Evolutionary conservation across 2,888 invertebrate species (phyloP).

Genomic region (Eudasyphora cyanicolor): DNA sequence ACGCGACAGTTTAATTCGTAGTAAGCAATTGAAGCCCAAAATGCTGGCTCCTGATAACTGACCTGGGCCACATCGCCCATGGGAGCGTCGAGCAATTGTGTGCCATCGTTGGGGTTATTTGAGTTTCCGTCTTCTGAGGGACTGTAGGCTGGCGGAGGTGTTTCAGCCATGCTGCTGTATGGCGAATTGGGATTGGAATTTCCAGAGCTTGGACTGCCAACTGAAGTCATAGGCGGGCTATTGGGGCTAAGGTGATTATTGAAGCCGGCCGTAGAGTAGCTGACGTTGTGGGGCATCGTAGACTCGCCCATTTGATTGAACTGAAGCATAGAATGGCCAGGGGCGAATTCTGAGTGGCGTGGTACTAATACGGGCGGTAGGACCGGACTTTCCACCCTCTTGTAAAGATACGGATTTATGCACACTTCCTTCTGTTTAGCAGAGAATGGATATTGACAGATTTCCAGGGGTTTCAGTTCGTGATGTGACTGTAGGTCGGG

Average conservation of each 20-base stretch:
- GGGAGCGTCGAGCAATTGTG: conserved; percentile 82
- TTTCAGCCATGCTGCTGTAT: conserved; percentile 92
- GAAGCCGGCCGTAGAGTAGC: conserved; percentile 91
- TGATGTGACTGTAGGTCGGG: conserved; percentile 99
- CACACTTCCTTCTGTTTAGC: conserved; percentile 99
- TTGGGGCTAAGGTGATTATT: conserved; percentile 82
- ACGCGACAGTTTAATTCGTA: conserved; percentile 99
- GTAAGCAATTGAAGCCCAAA: conserved; percentile 99
- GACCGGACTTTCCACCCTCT: conserved; percentile 97
- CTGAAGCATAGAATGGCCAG: conserved; percentile 92
- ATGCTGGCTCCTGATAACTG: conserved; percentile 94
- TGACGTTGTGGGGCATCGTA: conserved; percentile 96
- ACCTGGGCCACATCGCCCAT: conserved; percentile 91
- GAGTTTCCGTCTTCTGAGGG: conserved; percentile 91
- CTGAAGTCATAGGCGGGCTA: conserved; percentile 83
- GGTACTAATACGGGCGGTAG: conserved; percentile 98
- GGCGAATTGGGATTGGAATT: conserved; percentile 85
- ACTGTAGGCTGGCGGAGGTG: conserved; percentile 97
- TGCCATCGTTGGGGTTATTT: conserved; percentile 82
- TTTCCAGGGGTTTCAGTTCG: conserved; percentile 96
- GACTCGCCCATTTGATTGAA: conserved; percentile 93
- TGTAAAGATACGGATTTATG: conserved; percentile 99
- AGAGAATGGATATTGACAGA: conserved; percentile 97
- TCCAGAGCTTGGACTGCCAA: conserved; percentile 85
- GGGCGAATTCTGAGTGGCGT: conserved; percentile 96